phyloP scores from a whole-genome alignment of 2,888 invertebrate species.

The Rhagonycha lutea region DNA sequence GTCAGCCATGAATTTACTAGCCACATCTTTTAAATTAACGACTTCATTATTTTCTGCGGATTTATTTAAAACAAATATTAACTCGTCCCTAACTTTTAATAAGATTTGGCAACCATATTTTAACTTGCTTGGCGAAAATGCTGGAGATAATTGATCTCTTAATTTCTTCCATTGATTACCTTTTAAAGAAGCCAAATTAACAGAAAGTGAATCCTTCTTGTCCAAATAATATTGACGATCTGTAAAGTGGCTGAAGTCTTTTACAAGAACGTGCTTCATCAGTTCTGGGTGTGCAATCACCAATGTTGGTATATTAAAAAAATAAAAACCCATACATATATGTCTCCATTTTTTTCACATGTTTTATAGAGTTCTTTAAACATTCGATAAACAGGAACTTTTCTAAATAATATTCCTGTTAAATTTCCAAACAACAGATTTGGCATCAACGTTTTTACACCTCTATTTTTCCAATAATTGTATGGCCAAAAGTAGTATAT shows the following conservation, averaged over 20 bases:
- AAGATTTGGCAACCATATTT: too few relatives aligned
- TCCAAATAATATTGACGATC: constrained; percentile 53
- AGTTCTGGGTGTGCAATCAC: constrained; percentile 46
- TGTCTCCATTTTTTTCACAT: constrained; percentile 8
- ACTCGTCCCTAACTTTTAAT: too few relatives aligned
- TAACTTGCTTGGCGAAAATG: too few relatives aligned
- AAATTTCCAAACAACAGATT: not conserved
- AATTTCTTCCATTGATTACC: too few relatives aligned
- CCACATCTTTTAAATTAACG: too few relatives aligned
- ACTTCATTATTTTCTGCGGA: too few relatives aligned
- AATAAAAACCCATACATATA: constrained; percentile 19
- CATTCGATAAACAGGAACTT: not conserved
- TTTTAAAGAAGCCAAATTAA: constrained; percentile 49
- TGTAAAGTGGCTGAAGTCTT: constrained; percentile 54
- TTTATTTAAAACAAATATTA: too few relatives aligned
- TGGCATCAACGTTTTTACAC: not conserved
- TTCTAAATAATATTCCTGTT: not conserved
- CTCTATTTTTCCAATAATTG: not conserved
- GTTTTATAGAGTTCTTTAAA: not conserved
- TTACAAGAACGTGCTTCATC: constrained; percentile 51
- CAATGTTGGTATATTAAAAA: constrained; percentile 20
- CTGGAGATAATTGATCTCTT: too few relatives aligned
- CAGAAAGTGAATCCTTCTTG: constrained; percentile 51
- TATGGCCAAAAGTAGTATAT: not conserved
- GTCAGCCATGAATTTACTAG: too few relatives aligned